A percentile compares a stretch with the other conserved stretches of the same genome.
phyloP scores from a whole-genome alignment of 2,797 vertebrate genomes.

The Argentina silus region DNA sequence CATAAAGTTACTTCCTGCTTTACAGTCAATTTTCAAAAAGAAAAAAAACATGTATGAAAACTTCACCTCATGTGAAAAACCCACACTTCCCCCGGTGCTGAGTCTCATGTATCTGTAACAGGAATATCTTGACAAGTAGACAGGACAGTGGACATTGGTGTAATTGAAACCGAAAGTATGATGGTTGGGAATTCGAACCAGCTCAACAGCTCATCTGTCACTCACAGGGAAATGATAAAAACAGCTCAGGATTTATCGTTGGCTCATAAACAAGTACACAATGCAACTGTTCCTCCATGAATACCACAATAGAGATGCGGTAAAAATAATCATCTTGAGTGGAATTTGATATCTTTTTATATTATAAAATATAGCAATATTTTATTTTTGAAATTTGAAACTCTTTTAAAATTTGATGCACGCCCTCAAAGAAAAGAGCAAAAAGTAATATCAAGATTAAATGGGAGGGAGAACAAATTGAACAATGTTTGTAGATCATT shows the following conservation, averaged over 20 bases:
- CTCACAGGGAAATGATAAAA: slow-evolving; percentile 28
- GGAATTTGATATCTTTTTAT: slow-evolving; percentile 1
- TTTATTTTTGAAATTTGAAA: too few relatives aligned
- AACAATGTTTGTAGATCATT: too few relatives aligned
- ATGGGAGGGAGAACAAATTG: too few relatives aligned
- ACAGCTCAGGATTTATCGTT: slow-evolving; percentile 32
- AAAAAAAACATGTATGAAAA: slow-evolving; percentile 34
- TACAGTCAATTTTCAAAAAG: slow-evolving; percentile 44
- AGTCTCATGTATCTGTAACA: slow-evolving; percentile 15
- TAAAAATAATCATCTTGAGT: background rate
- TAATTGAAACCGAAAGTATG: slow-evolving; percentile 12
- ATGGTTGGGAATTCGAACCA: slow-evolving; percentile 11
- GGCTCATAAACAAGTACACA: slow-evolving; percentile 28
- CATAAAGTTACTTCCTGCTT: slow-evolving; percentile 70
- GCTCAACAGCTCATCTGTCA: slow-evolving; percentile 21
- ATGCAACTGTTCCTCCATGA: slow-evolving; percentile 19
- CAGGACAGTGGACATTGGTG: slow-evolving; percentile 4
- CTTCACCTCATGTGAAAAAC: slow-evolving; percentile 21
- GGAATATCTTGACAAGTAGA: slow-evolving; percentile 10
- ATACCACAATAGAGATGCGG: slow-evolving; percentile 21
- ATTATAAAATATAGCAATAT: too few relatives aligned
- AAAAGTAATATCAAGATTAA: background rate
- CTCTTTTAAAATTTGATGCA: too few relatives aligned
- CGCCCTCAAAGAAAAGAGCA: background rate
- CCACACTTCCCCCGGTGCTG: background rate